A percentile compares a stretch with the other conserved stretches of the same genome.
Evolutionary conservation across 1,140 invertebrate species (phyloP).

Genomic region (Bombus sibiricus): DNA sequence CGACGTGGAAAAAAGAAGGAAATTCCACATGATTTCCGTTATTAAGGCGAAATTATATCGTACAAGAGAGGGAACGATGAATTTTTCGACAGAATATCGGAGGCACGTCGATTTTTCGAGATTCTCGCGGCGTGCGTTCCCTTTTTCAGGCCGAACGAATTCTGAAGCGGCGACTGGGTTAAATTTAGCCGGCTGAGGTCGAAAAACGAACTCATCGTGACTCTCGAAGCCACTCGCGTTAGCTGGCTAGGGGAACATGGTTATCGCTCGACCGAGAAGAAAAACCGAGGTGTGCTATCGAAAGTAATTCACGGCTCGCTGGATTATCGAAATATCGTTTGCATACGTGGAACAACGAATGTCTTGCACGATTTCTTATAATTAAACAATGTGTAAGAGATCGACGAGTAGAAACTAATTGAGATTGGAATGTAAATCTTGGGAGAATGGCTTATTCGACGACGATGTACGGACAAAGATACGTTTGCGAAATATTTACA

Average conservation of each 20-base stretch:
- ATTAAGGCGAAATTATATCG: too few species aligned
- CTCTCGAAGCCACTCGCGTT: conserved; percentile 42
- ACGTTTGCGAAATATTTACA: not conserved
- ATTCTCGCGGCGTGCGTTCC: conserved; percentile 23
- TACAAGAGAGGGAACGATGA: not conserved
- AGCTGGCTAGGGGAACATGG: conserved; percentile 23
- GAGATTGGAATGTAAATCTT: not conserved
- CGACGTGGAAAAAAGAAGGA: too few species aligned
- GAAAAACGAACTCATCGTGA: conserved; percentile 48
- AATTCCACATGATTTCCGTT: not conserved
- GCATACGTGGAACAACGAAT: not conserved
- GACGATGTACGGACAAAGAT: not conserved
- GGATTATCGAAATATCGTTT: conserved; percentile 10
- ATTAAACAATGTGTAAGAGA: not conserved
- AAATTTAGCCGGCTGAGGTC: conserved; percentile 49
- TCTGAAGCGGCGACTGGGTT: conserved; percentile 28
- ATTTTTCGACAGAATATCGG: not conserved
- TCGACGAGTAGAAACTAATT: not conserved
- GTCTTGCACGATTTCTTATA: not conserved
- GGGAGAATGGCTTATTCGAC: not conserved
- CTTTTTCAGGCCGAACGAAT: conserved; percentile 50
- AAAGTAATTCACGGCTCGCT: conserved; percentile 9
- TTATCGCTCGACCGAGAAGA: conserved; percentile 3
- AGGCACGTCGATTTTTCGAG: conserved; percentile 33
- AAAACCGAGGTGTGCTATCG: conserved; percentile 21